Evolutionary conservation across 2,113 vertebrate species (phyloP).

Genomic region (Pavo muticus): DNA sequence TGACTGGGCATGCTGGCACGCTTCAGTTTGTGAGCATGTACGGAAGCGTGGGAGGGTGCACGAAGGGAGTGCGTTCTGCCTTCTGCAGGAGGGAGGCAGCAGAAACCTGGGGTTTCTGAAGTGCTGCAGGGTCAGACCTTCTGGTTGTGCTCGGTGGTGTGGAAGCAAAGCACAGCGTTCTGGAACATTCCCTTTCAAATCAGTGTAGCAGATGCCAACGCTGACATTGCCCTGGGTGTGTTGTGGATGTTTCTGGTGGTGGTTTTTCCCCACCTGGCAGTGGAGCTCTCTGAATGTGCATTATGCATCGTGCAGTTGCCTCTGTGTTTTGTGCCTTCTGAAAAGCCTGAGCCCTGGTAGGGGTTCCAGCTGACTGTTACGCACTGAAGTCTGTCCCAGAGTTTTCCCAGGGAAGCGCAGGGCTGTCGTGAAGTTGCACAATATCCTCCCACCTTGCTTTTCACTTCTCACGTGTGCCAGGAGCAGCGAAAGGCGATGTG

Average conservation of each 20-base stretch:
- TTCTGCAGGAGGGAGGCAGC: fast-evolving
- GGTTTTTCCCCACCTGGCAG: fast-evolving
- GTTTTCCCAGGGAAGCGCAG: background rate
- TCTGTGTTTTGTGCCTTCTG: background rate
- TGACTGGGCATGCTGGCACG: background rate
- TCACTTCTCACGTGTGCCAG: background rate
- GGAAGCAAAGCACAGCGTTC: background rate
- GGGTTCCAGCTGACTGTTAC: background rate
- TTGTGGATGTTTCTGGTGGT: background rate
- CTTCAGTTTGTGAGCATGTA: fast-evolving
- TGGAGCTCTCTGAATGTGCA: fast-evolving
- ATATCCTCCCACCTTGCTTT: background rate
- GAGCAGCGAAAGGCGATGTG: background rate
- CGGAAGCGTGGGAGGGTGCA: background rate
- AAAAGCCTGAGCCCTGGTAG: background rate
- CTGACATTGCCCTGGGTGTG: fast-evolving
- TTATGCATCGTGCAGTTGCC: background rate
- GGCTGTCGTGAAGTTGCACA: background rate
- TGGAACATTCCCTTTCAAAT: fast-evolving
- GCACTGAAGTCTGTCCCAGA: background rate
- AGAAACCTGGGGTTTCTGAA: background rate
- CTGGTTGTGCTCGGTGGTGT: fast-evolving
- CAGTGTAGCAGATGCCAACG: background rate
- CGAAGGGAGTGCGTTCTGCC: background rate
- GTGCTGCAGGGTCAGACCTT: background rate